phyloP scores from a whole-genome alignment of 2,113 vertebrate genomes.

The Microcebus ravelobensis region DNA sequence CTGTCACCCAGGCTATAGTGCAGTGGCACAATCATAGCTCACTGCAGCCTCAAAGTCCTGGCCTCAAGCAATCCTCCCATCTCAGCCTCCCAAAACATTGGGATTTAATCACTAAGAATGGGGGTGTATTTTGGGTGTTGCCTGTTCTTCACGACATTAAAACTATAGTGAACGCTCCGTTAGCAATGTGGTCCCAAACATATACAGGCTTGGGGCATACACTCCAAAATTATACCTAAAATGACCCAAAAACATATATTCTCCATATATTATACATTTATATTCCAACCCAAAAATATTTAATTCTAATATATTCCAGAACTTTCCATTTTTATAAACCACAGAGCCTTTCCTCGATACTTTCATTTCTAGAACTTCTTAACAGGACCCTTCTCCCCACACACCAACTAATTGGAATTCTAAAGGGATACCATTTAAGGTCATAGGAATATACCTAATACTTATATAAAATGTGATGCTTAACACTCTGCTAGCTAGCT shows the following conservation, averaged over 20 bases:
- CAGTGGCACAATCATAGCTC: too few species aligned
- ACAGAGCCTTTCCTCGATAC: neutral
- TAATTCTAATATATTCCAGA: neutral
- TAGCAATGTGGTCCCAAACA: neutral
- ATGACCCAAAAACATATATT: neutral
- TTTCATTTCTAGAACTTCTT: slow-evolving; percentile 7
- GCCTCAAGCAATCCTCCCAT: too few species aligned
- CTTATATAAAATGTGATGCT: neutral
- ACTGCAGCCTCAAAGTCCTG: too few species aligned
- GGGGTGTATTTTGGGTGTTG: neutral
- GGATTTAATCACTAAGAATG: neutral
- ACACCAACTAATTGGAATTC: neutral
- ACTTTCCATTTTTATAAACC: slow-evolving; percentile 5
- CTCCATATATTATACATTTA: neutral
- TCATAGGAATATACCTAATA: neutral
- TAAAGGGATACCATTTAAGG: neutral
- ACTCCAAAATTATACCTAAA: neutral
- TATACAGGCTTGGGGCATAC: neutral
- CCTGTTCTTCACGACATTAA: neutral
- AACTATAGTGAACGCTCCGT: neutral
- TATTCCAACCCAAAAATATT: slow-evolving; percentile 11
- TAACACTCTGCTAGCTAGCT: neutral
- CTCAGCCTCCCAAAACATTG: neutral
- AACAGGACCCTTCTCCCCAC: neutral
- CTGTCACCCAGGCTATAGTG: too few species aligned